phyloP scores from a whole-genome alignment of 2,797 vertebrate species.

The Sebastes minor region DNA sequence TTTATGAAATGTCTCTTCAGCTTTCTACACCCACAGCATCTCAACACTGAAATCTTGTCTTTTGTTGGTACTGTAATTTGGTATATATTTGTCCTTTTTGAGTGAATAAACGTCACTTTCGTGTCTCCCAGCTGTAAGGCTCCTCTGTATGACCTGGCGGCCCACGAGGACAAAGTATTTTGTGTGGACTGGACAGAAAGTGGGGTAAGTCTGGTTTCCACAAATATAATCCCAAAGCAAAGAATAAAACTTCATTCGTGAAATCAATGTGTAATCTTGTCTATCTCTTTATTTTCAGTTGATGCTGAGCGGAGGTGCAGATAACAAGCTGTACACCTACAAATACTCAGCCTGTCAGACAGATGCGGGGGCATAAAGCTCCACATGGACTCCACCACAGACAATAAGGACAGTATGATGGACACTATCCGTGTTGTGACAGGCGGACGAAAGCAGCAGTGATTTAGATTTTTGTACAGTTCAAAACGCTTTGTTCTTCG shows the following conservation, averaged over 20 bases:
- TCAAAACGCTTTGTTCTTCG: background rate
- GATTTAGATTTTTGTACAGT: background rate
- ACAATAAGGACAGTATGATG: background rate
- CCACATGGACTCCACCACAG: background rate
- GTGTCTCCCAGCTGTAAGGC: conserved; percentile 89
- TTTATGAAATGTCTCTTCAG: background rate
- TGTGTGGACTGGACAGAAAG: conserved; percentile 96
- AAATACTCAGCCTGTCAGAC: conserved; percentile 86
- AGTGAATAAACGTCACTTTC: background rate
- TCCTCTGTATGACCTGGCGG: conserved; percentile 94
- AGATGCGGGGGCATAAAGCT: conserved; percentile 87
- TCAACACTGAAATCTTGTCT: no score
- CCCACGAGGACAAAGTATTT: conserved; percentile 96
- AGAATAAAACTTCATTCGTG: background rate
- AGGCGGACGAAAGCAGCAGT: background rate
- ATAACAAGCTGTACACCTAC: conserved; percentile 97
- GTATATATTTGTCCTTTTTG: background rate
- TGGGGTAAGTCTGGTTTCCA: conserved; percentile 84
- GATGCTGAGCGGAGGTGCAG: conserved; percentile 95
- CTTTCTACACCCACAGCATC: background rate
- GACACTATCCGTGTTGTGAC: background rate
- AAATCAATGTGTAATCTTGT: background rate
- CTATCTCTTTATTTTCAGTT: conserved; percentile 75
- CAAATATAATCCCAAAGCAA: background rate
- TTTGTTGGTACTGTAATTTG: background rate